Evolutionary conservation across 2,888 invertebrate species (phyloP).

Genomic region (Sinodicranocentrus sp.): DNA sequence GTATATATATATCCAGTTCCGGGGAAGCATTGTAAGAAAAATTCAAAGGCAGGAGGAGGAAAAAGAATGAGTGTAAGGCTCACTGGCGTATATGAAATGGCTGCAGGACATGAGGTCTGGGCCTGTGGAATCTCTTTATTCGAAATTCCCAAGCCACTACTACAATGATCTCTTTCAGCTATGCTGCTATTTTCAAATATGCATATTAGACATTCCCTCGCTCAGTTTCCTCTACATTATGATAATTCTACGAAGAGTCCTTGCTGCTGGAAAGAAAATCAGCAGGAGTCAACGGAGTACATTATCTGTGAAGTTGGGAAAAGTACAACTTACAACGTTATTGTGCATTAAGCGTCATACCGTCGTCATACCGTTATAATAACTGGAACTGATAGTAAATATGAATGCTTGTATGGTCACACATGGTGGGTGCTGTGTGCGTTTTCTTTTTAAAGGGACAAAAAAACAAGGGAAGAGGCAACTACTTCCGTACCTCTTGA

Average conservation of each 20-base stretch:
- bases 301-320: constrained; percentile 5
- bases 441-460: not conserved
- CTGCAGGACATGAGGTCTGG: constrained; percentile 16
- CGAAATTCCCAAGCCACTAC: constrained; percentile 32
- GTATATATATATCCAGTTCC: too few relatives aligned
- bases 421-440: not conserved
- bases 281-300: constrained; percentile 23
- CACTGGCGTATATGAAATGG: too few relatives aligned
- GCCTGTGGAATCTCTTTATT: constrained; percentile 30
- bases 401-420: not conserved
- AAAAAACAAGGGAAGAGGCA: constrained; percentile 4
- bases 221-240: constrained; percentile 3
- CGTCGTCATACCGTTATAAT: not conserved
- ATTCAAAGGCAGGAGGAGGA: too few relatives aligned
- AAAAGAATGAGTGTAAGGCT: too few relatives aligned
- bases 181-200: constrained; percentile 6
- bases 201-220: constrained; percentile 16
- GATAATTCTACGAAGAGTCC: constrained; percentile 2
- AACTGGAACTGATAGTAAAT: not conserved
- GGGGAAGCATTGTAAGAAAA: too few relatives aligned
- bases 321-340: not conserved
- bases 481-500: not conserved
- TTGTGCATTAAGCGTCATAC: not conserved
- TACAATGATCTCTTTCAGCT: constrained; percentile 6
- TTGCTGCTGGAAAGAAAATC: constrained; percentile 14